Evolutionary conservation across 2,797 vertebrate species (phyloP).

Genomic region (Chrysocyon brachyurus): DNA sequence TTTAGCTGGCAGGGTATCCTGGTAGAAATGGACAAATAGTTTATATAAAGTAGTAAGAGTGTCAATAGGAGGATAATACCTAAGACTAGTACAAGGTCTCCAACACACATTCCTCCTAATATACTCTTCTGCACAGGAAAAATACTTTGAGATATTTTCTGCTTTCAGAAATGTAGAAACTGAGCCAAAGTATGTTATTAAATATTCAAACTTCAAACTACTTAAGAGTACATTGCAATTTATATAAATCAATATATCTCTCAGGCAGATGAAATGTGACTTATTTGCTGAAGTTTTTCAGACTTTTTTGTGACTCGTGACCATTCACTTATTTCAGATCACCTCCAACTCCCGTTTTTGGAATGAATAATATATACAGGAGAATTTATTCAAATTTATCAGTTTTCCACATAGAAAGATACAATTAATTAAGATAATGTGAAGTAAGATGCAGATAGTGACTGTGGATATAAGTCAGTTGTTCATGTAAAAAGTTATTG

Average conservation of each 20-base stretch:
- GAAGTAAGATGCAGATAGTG: background rate
- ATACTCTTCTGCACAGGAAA: background rate
- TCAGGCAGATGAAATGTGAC: background rate
- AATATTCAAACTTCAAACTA: background rate
- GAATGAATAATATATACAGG: background rate
- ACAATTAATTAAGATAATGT: background rate
- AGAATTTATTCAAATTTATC: background rate
- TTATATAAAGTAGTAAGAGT: background rate
- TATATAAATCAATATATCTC: background rate
- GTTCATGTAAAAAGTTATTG: slow-evolving; percentile 10
- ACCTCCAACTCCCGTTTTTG: background rate
- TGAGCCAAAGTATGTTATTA: background rate
- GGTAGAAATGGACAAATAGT: background rate
- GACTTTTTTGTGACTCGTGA: background rate
- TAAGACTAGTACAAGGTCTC: background rate
- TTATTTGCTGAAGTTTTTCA: background rate
- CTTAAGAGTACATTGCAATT: background rate
- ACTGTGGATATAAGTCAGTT: background rate
- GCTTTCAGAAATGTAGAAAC: background rate
- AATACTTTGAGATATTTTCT: background rate
- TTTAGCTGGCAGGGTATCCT: background rate
- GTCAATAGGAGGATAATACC: background rate
- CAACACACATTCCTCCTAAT: background rate
- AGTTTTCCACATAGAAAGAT: background rate
- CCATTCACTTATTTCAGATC: background rate